These are phyloP conservation scores for Hirtodrosophila trivittata DNA, from an alignment of 2,888 invertebrate species.

Conservation along the genomic window DNA sequence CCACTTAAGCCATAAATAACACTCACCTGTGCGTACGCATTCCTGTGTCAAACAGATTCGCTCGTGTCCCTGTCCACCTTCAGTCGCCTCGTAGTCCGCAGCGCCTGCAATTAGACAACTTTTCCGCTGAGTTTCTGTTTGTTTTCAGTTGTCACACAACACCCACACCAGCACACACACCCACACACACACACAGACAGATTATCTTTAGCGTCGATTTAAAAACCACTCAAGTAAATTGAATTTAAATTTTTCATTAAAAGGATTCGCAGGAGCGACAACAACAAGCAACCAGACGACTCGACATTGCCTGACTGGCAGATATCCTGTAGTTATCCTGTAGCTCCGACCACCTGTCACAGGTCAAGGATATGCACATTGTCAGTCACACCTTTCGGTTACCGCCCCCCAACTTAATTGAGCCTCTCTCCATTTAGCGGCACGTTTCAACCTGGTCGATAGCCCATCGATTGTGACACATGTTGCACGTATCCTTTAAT, in stretches of 20 bases:
- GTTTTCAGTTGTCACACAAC: slow-evolving; percentile 8
- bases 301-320: not conserved
- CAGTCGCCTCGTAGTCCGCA: slow-evolving; percentile 29
- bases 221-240: slow-evolving; percentile 69
- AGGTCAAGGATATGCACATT: no score
- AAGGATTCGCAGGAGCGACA: slow-evolving; percentile 25
- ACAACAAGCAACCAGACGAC: not conserved
- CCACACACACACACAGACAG: not conserved
- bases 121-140: slow-evolving; percentile 25
- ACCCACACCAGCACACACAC: slow-evolving; percentile 14
- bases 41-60: slow-evolving; percentile 86
- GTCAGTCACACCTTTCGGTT: no score
- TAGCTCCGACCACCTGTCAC: no score
- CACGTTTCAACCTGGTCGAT: slow-evolving; percentile 26
- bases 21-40: slow-evolving; percentile 87
- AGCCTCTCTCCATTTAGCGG: no score
- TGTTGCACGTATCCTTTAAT: slow-evolving; percentile 47
- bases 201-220: slow-evolving; percentile 28
- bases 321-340: no score
- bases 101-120: slow-evolving; percentile 59
- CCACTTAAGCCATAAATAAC: not conserved
- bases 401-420: no score
- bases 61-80: slow-evolving; percentile 40
- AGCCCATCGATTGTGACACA: slow-evolving; percentile 51
- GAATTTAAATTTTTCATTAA: slow-evolving; percentile 66